A percentile compares a stretch with the other conserved stretches of the same genome.
Conservation (phyloP, 2,113 vertebrate species). For the Copsychus sechellarum region DNA sequence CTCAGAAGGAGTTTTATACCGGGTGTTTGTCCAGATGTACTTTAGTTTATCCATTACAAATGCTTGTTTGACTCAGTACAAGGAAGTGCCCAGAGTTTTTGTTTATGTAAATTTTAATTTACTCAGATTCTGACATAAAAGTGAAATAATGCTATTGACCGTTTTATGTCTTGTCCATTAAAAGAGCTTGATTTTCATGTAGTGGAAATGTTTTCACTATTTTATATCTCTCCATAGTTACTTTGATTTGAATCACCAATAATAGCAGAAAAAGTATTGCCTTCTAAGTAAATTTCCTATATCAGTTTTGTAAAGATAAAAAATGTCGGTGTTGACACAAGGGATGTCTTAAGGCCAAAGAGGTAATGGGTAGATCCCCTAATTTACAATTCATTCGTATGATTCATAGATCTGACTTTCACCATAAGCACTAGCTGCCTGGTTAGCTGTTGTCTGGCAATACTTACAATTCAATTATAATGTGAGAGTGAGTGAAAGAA, state of each 20-base stretch:
- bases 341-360: neutral
- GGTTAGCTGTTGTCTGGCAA: neutral
- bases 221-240: neutral
- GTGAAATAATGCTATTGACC: neutral
- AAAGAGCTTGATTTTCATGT: neutral
- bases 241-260: neutral
- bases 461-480: neutral
- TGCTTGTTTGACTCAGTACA: neutral
- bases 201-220: neutral
- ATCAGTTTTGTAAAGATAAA: neutral
- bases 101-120: neutral
- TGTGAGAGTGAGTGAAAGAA: neutral
- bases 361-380: neutral
- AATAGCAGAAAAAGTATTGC: neutral
- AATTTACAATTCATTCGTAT: neutral
- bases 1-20: neutral
- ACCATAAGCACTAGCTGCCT: neutral
- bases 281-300: neutral
- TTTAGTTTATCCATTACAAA: neutral
- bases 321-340: neutral
- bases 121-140: neutral
- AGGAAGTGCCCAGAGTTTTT: neutral
- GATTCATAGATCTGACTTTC: neutral
- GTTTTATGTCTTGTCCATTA: neutral
- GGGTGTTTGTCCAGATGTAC: neutral